Evolutionary conservation across 2,113 vertebrate genomes (phyloP).

Genomic region (Zapus hudsonius): DNA sequence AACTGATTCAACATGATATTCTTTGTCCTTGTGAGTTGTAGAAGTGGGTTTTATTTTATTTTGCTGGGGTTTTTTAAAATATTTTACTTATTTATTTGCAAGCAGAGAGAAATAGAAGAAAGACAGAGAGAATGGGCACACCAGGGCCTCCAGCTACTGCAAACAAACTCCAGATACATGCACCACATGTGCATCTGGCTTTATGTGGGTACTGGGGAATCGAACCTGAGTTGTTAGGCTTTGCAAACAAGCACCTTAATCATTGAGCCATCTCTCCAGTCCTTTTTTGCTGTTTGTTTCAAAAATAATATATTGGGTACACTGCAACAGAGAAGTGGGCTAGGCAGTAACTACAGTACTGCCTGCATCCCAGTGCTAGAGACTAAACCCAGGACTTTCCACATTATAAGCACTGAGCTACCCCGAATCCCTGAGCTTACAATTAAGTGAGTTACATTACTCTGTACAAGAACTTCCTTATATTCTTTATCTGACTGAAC

Average conservation of each 20-base stretch:
- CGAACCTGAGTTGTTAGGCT: too few relatives aligned
- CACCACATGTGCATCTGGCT: too few relatives aligned
- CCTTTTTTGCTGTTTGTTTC: not conserved
- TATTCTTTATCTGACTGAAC: not conserved
- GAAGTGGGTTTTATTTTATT: not conserved
- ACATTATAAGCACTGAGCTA: not conserved
- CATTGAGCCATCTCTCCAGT: too few relatives aligned
- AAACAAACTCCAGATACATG: too few relatives aligned
- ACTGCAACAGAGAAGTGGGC: not conserved
- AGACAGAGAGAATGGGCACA: too few relatives aligned
- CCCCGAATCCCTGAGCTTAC: not conserved
- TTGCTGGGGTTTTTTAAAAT: too few relatives aligned
- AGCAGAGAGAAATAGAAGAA: too few relatives aligned
- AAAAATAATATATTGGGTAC: not conserved
- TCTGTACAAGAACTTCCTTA: not conserved
- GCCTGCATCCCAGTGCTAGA: not conserved
- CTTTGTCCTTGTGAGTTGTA: not conserved
- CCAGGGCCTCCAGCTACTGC: too few relatives aligned
- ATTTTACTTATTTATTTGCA: too few relatives aligned
- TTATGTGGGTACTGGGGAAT: too few relatives aligned
- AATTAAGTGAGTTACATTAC: not conserved
- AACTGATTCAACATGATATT: not conserved
- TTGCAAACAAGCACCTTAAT: too few relatives aligned
- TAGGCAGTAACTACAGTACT: not conserved
- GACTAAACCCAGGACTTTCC: not conserved